These are phyloP conservation scores for Loripinus fragilis DNA, from an alignment of 2,888 invertebrate species.

Conservation along the genomic window DNA sequence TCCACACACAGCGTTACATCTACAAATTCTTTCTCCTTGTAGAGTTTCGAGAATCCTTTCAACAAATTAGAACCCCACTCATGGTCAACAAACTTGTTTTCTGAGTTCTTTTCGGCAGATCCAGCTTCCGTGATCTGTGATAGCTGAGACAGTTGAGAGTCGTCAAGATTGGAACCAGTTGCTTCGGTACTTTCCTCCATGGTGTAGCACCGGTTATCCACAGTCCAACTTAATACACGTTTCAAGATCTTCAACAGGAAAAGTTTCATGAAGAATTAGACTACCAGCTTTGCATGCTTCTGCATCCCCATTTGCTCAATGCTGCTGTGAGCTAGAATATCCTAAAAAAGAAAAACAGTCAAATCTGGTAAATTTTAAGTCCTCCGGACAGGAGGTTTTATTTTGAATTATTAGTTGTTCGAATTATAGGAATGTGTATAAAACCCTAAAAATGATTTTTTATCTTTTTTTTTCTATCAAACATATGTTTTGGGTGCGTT, in stretches of 20 bases:
- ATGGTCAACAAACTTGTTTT: conserved; percentile 72
- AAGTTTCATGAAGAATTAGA: background rate
- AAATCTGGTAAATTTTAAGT: too few relatives aligned
- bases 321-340: too few relatives aligned
- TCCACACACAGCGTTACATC: conserved; percentile 78
- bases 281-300: too few relatives aligned
- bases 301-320: too few relatives aligned
- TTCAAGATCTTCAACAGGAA: background rate
- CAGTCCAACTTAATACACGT: conserved; percentile 9
- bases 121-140: conserved; percentile 68
- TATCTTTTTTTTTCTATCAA: too few relatives aligned
- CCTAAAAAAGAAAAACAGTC: too few relatives aligned
- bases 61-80: conserved; percentile 73
- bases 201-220: conserved; percentile 5
- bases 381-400: too few relatives aligned
- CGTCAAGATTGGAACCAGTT: conserved; percentile 40
- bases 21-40: conserved; percentile 78
- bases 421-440: too few relatives aligned
- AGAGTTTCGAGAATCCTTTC: conserved; percentile 76
- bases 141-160: conserved; percentile 50
- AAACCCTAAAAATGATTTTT: too few relatives aligned
- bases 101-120: conserved; percentile 58
- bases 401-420: too few relatives aligned
- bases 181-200: conserved; percentile 20
- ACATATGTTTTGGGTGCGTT: too few relatives aligned